Evolutionary conservation across 2,797 vertebrate species (phyloP).

Genomic region (Danio tinwini): DNA sequence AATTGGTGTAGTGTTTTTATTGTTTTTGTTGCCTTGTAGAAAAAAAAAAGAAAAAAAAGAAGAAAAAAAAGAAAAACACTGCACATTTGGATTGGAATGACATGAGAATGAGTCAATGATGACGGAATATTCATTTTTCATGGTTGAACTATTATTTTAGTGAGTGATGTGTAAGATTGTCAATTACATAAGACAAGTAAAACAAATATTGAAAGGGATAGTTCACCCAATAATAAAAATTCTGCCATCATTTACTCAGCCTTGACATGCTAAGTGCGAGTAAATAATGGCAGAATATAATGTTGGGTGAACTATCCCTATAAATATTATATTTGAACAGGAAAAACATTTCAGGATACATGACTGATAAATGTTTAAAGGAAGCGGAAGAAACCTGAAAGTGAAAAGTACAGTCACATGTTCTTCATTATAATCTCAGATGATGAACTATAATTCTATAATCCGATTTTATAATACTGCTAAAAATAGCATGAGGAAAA

Average conservation of each 20-base stretch:
- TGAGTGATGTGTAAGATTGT: background rate
- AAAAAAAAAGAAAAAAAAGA: too few relatives aligned
- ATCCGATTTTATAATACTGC: background rate
- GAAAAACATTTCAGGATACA: too few relatives aligned
- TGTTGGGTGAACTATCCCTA: too few relatives aligned
- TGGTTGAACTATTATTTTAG: background rate
- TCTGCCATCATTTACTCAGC: too few relatives aligned
- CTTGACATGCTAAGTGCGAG: too few relatives aligned
- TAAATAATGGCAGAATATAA: too few relatives aligned
- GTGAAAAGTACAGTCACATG: background rate
- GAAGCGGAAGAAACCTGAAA: background rate
- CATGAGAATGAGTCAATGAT: background rate
- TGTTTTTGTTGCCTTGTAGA: background rate
- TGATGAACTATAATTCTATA: background rate
- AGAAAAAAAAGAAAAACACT: too few relatives aligned
- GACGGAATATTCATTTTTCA: background rate
- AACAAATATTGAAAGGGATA: background rate
- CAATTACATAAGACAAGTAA: background rate
- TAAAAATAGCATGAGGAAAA: background rate
- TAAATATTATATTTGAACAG: background rate
- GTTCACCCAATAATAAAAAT: too few relatives aligned
- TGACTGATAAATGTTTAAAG: background rate
- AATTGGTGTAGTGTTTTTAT: background rate
- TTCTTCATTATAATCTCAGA: background rate
- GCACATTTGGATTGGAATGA: background rate